Evolutionary conservation across 2,797 vertebrate species (phyloP), one percentile per base, ranked within the genome.

Genomic region (Gila robusta): DNA sequence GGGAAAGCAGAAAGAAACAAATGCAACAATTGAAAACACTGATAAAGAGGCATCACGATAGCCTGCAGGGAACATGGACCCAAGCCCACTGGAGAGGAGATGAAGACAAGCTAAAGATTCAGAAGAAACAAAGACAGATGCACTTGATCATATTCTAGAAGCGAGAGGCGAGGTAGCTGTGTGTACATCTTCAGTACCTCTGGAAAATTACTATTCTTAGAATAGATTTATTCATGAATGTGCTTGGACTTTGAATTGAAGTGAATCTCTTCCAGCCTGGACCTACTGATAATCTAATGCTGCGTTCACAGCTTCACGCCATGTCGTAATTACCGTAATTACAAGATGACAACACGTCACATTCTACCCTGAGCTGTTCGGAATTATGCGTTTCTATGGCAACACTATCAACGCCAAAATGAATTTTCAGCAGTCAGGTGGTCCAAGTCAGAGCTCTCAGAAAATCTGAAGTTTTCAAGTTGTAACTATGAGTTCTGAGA

Each of bases 41-140:
- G 70, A 86, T 82, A 67, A 59, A 85, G 69, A 87, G 47, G 76
- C 83, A 83, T 86, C 87, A 81, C 82, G 79, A 88, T 64, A 83
- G 86, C 82, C 84, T 84, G 64, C 17, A 35, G 84, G 85, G 56
- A 66, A 84, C 47, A 82, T 64, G 83, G 69, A 85, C 49, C 72
- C 70, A 64, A 64, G 70, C 64, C 82, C 71, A 87, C 84, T 83
- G 59, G 26, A 76, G 37, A 37, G 79, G 56, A 70, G 72, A 35
- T 52, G 35, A 54, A 73, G 44, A 67, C 6, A 39, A 74, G 64
- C 64, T 6, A 52, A 37, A 64, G 72, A 56, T 47, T 76, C 9
- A 71, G 49, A 37, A 74, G 74, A 81, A 66, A 81, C 37, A 79
- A 82, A 54, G 10, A 83, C 28, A 66, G 82, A 80, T 59, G 10